A percentile compares a stretch with the other conserved stretches of the same genome.
phyloP scores from a whole-genome alignment of 2,888 invertebrate genomes.

The Drosophila pseudotakahashii region DNA sequence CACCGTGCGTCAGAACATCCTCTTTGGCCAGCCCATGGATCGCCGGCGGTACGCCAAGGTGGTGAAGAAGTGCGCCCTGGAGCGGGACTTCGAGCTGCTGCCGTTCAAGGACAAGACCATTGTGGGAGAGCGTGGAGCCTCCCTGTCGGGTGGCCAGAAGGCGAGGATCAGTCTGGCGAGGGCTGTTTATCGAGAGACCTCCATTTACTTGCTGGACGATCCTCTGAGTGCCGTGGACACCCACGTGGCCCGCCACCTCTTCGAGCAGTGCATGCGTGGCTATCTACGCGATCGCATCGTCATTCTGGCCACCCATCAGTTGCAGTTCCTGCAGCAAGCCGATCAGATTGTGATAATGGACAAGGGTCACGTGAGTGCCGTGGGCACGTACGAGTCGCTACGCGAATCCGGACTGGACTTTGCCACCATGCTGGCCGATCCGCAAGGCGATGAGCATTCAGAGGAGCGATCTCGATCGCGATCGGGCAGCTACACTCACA shows the following conservation, averaged over 20 bases:
- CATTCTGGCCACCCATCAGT: slow-evolving; percentile 92
- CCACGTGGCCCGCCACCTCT: slow-evolving; percentile 94
- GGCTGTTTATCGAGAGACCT: slow-evolving; percentile 93
- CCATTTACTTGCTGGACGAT: slow-evolving; percentile 95
- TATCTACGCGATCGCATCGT: slow-evolving; percentile 88
- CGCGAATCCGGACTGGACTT: slow-evolving; percentile 91
- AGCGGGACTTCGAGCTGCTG: slow-evolving; percentile 86
- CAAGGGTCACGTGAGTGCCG: slow-evolving; percentile 84
- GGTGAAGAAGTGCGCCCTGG: slow-evolving; percentile 84
- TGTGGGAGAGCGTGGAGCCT: slow-evolving; percentile 93
- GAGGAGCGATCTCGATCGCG: slow-evolving; percentile 72
- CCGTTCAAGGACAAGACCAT: slow-evolving; percentile 87
- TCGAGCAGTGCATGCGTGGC: slow-evolving; percentile 87
- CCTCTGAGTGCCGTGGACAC: slow-evolving; percentile 97
- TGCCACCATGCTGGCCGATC: slow-evolving; percentile 88
- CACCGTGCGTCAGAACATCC: slow-evolving; percentile 87
- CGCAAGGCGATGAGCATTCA: slow-evolving; percentile 83
- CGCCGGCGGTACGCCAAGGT: slow-evolving; percentile 86
- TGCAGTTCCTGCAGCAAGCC: slow-evolving; percentile 90
- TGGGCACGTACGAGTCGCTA: slow-evolving; percentile 89
- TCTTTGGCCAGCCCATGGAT: slow-evolving; percentile 87
- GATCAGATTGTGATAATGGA: slow-evolving; percentile 85
- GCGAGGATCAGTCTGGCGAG: slow-evolving; percentile 95
- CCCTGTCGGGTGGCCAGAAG: slow-evolving; percentile 93
- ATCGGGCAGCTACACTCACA: slow-evolving; percentile 66